Evolutionary conservation across 2,888 invertebrate species (phyloP), one percentile per base, ranked within the genome.

Genomic region (Spisula subtruncata): DNA sequence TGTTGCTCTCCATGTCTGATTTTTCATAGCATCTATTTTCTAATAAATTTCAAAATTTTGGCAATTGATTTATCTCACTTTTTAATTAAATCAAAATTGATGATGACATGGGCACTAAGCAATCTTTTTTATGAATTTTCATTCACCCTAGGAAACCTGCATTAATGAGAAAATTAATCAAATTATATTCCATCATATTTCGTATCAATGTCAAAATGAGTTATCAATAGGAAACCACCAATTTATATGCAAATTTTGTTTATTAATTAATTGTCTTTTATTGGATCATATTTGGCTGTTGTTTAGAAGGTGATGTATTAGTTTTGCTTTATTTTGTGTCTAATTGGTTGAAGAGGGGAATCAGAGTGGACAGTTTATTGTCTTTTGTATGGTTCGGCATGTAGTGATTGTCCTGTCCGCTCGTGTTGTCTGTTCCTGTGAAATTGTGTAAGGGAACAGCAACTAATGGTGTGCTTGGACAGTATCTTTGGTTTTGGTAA

Each of bases 201-300:
- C 2, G 16, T 75, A 75, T 75, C 5, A 32, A 75, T 75, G 75
- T 75, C 75, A 32, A 18, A 32, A 32, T 32, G 35, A 75, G 75
- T 32, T 18, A 35, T 75, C 75, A 75, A 75, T 32, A 75, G 32
- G 35, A 75, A 75, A 32, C 32, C 32, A n/a, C 41, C 75, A 35
- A 75, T 75, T 18, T 75, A 75, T 75, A 75, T 75, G 75, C 32
- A 75, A 75, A 75, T 75, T 75, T 32, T 75, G 75, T 35, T 75
- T 32, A 14, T 75, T 75, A 75, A 75, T 75, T 75, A 75, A 75
- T 75, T 75, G 29, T 5, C 10, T 75, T 75, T 75, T 75, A 75
- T 75, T 75, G 18, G 75, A 75, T 75, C 32, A 75, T 75, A 75
- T 16, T 25, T 5, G 60, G 75, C 35, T 75, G 10, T 71, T 51